Evolutionary conservation across 2,797 vertebrate species (phyloP).

Genomic region (Morelia viridis): DNA sequence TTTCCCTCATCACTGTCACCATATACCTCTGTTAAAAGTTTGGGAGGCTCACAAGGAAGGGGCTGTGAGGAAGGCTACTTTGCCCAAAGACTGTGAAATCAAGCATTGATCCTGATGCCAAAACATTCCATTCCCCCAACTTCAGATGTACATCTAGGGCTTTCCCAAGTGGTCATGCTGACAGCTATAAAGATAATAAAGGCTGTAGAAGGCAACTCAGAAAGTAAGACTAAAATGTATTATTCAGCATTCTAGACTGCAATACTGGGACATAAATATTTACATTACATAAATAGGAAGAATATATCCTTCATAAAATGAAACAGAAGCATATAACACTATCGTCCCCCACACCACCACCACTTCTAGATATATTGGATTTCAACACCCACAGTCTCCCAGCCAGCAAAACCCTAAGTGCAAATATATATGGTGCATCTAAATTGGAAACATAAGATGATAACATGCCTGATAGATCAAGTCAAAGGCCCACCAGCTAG

Average conservation of each 20-base stretch:
- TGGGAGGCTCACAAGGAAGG: not conserved
- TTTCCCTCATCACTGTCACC: not conserved
- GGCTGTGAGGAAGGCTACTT: not conserved
- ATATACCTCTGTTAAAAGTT: not conserved
- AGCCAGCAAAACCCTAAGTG: not conserved
- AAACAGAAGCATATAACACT: not conserved
- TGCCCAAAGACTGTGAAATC: not conserved
- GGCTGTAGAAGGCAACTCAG: not conserved
- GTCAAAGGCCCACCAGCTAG: not conserved
- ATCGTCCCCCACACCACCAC: not conserved
- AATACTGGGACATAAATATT: not conserved
- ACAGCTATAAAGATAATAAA: not conserved
- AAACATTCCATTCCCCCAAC: not conserved
- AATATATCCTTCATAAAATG: not conserved
- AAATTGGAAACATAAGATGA: not conserved
- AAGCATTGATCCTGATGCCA: not conserved
- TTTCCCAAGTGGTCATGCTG: not conserved
- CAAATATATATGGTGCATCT: not conserved
- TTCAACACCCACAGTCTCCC: not conserved
- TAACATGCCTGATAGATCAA: not conserved
- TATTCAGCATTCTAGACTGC: not conserved
- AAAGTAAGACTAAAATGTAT: not conserved
- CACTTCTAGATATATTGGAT: not conserved
- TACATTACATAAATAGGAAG: not conserved
- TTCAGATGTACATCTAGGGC: not conserved